phyloP scores from a whole-genome alignment of 1,140 invertebrate genomes.

The Latrodectus geometricus region DNA sequence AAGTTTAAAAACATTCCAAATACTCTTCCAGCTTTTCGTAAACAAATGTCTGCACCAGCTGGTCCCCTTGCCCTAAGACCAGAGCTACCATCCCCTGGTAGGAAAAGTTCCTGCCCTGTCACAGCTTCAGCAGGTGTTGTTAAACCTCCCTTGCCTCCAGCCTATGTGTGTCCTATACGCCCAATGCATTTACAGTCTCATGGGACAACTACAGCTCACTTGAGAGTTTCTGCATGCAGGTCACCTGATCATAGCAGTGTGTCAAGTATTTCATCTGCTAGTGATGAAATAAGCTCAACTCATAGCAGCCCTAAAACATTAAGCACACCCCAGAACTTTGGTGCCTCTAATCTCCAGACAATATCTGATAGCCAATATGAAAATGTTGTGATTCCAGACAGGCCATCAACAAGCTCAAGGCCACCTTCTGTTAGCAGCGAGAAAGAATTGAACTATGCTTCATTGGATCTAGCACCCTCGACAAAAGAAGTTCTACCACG shows the following conservation, averaged over 20 bases:
- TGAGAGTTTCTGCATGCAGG: conserved; percentile 19
- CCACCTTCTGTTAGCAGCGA: conserved; percentile 70
- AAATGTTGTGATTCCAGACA: conserved; percentile 44
- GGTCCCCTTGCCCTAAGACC: conserved; percentile 37
- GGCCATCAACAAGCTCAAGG: conserved; percentile 65
- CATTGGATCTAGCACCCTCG: conserved; percentile 73
- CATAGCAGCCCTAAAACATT: conserved; percentile 48
- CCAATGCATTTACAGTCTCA: conserved; percentile 18
- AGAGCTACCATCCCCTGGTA: conserved; percentile 50
- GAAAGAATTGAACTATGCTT: conserved; percentile 76
- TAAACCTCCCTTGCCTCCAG: conserved; percentile 3
- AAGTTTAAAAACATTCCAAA: conserved; percentile 55
- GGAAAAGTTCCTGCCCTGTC: conserved; percentile 59
- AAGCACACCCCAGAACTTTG: conserved; percentile 7
- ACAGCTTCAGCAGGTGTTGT: conserved; percentile 47
- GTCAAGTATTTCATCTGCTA: conserved; percentile 51
- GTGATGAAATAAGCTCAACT: conserved; percentile 51
- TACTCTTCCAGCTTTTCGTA: conserved; percentile 48
- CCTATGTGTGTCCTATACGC: neutral
- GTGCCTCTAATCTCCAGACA: neutral
- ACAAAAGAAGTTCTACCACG: conserved; percentile 13
- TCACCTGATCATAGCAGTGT: conserved; percentile 51
- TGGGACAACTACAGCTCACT: conserved; percentile 1
- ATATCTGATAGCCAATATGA: conserved; percentile 36
- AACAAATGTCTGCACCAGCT: conserved; percentile 59